These are phyloP conservation scores for Leptoteleia sp. DNA, from an alignment of 1,140 invertebrate species.

Conservation along the genomic window DNA sequence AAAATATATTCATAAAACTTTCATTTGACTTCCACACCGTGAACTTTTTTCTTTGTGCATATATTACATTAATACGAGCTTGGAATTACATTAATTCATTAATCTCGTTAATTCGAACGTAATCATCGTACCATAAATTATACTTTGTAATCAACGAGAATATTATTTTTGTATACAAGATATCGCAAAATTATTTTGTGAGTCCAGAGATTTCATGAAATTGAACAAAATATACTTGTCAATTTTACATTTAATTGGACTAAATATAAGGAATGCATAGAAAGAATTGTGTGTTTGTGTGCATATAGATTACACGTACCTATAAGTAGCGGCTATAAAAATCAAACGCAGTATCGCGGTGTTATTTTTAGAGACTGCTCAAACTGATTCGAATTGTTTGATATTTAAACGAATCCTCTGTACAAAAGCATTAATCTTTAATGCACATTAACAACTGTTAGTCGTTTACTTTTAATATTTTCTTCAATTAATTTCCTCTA, in stretches of 20 bases:
- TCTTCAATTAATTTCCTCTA: no score
- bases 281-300: slow-evolving; percentile 21
- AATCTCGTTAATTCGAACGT: slow-evolving; percentile 2
- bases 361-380: slow-evolving; percentile 32
- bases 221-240: background rate
- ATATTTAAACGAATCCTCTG: slow-evolving; percentile 7
- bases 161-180: slow-evolving; percentile 1
- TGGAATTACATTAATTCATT: slow-evolving; percentile 7
- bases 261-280: slow-evolving; percentile 47
- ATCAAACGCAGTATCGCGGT: slow-evolving; percentile 11
- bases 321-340: slow-evolving; percentile 20
- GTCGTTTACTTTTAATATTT: no score
- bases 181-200: background rate
- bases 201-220: background rate
- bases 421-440: slow-evolving; percentile 19
- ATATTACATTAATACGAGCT: slow-evolving; percentile 21
- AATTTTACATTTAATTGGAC: slow-evolving; percentile 1
- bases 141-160: slow-evolving; percentile 9
- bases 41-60: slow-evolving; percentile 1
- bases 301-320: slow-evolving; percentile 2
- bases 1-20: slow-evolving; percentile 19
- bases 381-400: slow-evolving; percentile 3
- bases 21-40: slow-evolving; percentile 1
- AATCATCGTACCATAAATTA: slow-evolving; percentile 15
- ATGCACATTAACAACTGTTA: slow-evolving; percentile 11